Evolutionary conservation across 2,888 invertebrate genomes (phyloP).

Genomic region (Merodon equestris): DNA sequence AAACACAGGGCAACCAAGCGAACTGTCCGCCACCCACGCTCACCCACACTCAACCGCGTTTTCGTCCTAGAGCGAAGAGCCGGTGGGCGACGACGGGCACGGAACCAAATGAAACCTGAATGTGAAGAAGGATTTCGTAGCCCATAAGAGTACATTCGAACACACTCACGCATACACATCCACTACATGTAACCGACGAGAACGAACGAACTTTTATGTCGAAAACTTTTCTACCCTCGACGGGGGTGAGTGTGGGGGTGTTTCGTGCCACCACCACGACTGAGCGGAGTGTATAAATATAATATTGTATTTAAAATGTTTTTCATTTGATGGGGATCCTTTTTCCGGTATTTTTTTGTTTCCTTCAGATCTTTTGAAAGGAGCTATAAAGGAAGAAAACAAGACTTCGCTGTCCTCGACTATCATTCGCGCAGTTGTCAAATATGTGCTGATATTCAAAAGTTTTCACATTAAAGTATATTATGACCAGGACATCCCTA

Average conservation of each 20-base stretch:
- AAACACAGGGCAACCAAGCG: slow-evolving; percentile 60
- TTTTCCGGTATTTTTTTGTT: background rate
- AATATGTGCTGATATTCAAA: slow-evolving; percentile 68
- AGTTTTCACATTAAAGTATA: slow-evolving; percentile 67
- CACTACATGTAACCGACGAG: slow-evolving; percentile 11
- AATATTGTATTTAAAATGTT: slow-evolving; percentile 51
- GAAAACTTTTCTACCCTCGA: slow-evolving; percentile 58
- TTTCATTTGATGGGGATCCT: slow-evolving; percentile 25
- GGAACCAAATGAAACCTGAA: too few relatives aligned
- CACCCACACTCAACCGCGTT: too few relatives aligned
- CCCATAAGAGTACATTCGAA: slow-evolving; percentile 25
- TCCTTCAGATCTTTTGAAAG: background rate
- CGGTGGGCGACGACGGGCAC: too few relatives aligned
- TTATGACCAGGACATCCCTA: slow-evolving; percentile 64
- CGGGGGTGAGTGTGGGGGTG: background rate
- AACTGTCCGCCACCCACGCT: slow-evolving; percentile 30
- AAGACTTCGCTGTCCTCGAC: slow-evolving; percentile 10
- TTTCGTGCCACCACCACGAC: slow-evolving; percentile 3
- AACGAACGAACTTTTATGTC: slow-evolving; percentile 56
- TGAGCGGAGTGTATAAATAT: slow-evolving; percentile 46
- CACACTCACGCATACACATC: slow-evolving; percentile 28
- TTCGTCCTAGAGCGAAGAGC: too few relatives aligned
- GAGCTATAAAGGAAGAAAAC: background rate
- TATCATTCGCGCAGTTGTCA: slow-evolving; percentile 64
- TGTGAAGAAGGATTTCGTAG: slow-evolving; percentile 14